phyloP scores from a whole-genome alignment of 2,797 vertebrate genomes.

The Dermochelys coriacea region DNA sequence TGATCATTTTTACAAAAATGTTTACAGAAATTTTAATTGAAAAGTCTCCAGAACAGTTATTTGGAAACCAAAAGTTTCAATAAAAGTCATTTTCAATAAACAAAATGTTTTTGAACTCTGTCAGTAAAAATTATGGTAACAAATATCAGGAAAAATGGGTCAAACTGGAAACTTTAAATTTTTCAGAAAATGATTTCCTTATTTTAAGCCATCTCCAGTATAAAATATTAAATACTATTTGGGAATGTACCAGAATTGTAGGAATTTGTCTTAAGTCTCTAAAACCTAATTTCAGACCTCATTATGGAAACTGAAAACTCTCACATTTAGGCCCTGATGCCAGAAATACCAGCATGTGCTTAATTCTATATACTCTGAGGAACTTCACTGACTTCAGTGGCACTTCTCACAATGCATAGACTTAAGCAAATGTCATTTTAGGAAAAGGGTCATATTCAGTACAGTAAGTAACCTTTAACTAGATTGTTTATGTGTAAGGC shows the following conservation, averaged over 20 bases:
- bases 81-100: neutral
- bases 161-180: neutral
- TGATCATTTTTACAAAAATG: constrained; percentile 32
- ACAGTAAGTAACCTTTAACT: neutral
- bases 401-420: neutral
- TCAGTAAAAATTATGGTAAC: constrained; percentile 8
- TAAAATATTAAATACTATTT: accelerated
- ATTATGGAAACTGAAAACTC: neutral
- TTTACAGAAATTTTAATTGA: neutral
- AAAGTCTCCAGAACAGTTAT: neutral
- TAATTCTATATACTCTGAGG: neutral
- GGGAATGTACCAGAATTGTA: neutral
- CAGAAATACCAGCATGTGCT: neutral
- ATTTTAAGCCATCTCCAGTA: neutral
- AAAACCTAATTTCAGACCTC: neutral
- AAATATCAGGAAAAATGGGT: neutral
- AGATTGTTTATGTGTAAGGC: neutral
- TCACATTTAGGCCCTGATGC: neutral
- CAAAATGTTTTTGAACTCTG: neutral
- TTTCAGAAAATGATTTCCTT: neutral
- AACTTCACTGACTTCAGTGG: neutral
- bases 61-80: neutral
- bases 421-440: neutral
- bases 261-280: neutral
- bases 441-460: neutral